Evolutionary conservation across 2,888 invertebrate species (phyloP).

Genomic region (Habrosyne pyritoides): DNA sequence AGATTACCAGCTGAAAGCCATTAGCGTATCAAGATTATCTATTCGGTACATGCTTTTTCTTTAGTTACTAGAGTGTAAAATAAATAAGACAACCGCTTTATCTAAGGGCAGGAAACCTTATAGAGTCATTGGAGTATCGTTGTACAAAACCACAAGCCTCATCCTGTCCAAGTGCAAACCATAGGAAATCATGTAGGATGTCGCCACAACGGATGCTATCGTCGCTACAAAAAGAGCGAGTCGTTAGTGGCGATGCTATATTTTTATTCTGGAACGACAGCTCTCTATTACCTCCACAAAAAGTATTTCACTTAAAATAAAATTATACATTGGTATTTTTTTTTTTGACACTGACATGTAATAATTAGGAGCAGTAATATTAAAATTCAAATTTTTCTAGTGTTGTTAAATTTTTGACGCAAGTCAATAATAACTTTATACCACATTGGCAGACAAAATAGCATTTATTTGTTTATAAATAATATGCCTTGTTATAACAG

Average conservation of each 20-base stretch:
- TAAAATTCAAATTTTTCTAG: too few species aligned
- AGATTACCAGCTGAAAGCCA: too few species aligned
- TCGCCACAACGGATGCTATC: slow-evolving; percentile 17
- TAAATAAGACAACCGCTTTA: not conserved
- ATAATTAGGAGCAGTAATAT: too few species aligned
- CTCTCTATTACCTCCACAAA: not conserved
- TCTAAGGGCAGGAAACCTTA: slow-evolving; percentile 10
- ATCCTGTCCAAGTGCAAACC: slow-evolving; percentile 36
- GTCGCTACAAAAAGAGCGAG: slow-evolving; percentile 14
- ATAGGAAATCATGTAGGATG: slow-evolving; percentile 19
- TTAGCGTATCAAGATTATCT: too few species aligned
- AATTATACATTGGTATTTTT: not conserved
- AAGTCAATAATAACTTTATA: too few species aligned
- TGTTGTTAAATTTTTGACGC: too few species aligned
- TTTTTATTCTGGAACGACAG: slow-evolving; percentile 4
- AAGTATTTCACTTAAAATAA: not conserved
- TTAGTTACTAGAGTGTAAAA: not conserved
- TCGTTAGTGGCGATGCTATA: slow-evolving; percentile 9
- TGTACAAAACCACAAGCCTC: slow-evolving; percentile 45
- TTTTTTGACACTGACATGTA: too few species aligned
- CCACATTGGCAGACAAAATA: too few species aligned
- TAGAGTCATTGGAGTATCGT: slow-evolving; percentile 18
- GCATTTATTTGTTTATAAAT: too few species aligned
- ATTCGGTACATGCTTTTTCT: too few species aligned
- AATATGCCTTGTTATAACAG: too few species aligned